Base-by-base conservation (phyloP, 2,113 vertebrate genomes). In the Sorex fumeus region DNA sequence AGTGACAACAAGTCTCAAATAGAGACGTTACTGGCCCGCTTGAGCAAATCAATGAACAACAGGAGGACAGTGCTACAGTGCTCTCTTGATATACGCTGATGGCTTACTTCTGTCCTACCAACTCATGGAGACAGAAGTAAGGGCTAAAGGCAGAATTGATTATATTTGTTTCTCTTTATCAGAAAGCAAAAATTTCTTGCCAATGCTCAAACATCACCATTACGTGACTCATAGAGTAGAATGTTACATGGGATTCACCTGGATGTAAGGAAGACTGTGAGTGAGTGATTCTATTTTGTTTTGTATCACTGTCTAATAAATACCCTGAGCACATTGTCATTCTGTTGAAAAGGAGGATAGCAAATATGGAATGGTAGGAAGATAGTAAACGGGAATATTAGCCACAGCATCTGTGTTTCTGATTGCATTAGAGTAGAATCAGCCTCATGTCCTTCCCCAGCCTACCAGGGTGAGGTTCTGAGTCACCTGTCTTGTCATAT, bases 171-270 rank as follows among this genome's bases (percentile, higher is more conserved):
- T 70, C 16, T 32, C 64, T 70, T 70, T 34, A 27, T n/a, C 3
- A 64, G 25, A 50, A 84, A 62, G 21, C 36, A 70, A 23, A 71
- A 47, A 15, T 34, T 30, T 36, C 62, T 23, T 53, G 40, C 43
- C 62, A 84, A 25, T 13, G 30, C 11, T 86, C 30, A 57, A 10
- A 21, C 13, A 36, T 8, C 30, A 72, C 70, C 25, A 10, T 21
- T 19, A 23, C 18, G 19, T 21, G 57, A 60, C 2, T 67, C 13
- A 18, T 0, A 15, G 28, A 28, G 21, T 6, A 36, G 23, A 80
- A 23, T 32, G 30, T 7, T 45, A 1, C 8, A 0, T 0, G 8
- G 21, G 27, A 12, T 18, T 34, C 15, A 50, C 9, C n/a, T 67
- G 18, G 34, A 25, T 87, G 15, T 13, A 30, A 53, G 13, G 25